A percentile compares a stretch with the other conserved stretches of the same genome.
phyloP scores from a whole-genome alignment of 2,113 vertebrate species.

The Brachyhypopomus occidentalis region DNA sequence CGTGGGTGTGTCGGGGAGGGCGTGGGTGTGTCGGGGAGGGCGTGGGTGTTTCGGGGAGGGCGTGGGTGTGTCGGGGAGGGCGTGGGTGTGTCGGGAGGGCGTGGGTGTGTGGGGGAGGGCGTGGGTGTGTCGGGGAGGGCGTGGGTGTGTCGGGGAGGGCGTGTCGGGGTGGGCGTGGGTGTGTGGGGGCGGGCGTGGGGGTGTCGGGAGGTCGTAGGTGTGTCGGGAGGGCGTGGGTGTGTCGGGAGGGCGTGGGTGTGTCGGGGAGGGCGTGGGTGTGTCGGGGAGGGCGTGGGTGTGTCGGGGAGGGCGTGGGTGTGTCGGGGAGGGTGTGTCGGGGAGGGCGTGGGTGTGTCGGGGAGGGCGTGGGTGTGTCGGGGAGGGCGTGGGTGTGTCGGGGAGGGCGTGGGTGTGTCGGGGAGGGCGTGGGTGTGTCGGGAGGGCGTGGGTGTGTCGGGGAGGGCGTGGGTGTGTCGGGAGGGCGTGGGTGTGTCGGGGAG shows the following conservation, averaged over 20 bases:
- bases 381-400: neutral
- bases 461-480: neutral
- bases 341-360: neutral
- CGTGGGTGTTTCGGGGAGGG: neutral
- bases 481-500: neutral
- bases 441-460: neutral
- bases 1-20: neutral
- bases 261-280: neutral
- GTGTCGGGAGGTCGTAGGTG: neutral
- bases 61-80: neutral
- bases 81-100: neutral
- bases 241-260: neutral
- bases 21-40: neutral
- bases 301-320: neutral
- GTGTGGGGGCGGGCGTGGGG: neutral
- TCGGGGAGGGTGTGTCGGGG: neutral
- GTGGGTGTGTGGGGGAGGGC: neutral
- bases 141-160: no score
- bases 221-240: neutral
- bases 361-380: neutral
- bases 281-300: neutral
- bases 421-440: neutral
- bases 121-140: neutral
- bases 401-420: neutral
- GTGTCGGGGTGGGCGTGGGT: neutral